A percentile compares a stretch with the other conserved stretches of the same genome.
phyloP scores from a whole-genome alignment of 2,113 vertebrate genomes.

The Stegostoma tigrinum region DNA sequence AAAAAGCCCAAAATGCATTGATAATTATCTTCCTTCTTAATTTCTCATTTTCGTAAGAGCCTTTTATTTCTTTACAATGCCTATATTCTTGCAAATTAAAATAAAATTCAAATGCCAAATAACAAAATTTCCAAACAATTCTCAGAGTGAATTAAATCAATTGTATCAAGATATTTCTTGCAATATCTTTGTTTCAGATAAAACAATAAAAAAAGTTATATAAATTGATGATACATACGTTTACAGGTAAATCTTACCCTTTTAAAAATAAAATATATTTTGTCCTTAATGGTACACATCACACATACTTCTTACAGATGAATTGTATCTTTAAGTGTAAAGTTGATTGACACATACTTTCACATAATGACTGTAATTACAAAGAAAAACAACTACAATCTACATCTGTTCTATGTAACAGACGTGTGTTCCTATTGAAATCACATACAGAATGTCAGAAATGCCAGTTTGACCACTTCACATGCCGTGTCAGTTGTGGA shows the following conservation, averaged over 20 bases:
- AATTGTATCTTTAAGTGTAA: constrained; percentile 63
- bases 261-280: constrained; percentile 8
- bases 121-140: not conserved
- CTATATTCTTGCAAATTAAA: not conserved
- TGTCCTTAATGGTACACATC: not conserved
- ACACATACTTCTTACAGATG: constrained; percentile 54
- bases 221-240: not conserved
- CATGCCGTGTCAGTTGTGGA: constrained; percentile 49
- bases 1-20: not conserved
- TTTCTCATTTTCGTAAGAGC: not conserved
- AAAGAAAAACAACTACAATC: constrained; percentile 85
- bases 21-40: not conserved
- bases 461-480: constrained; percentile 60
- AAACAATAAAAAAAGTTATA: not conserved
- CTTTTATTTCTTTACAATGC: not conserved
- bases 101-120: not conserved
- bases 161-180: not conserved
- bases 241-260: not conserved
- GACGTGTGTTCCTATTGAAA: constrained; percentile 51
- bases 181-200: not conserved
- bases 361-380: constrained; percentile 97
- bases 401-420: constrained; percentile 87
- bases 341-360: constrained; percentile 96
- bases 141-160: too few relatives aligned
- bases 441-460: constrained; percentile 70